Evolutionary conservation across 2,888 invertebrate species (phyloP), one percentile per base, ranked within the genome.

Genomic region (Agriopis leucophaearia): DNA sequence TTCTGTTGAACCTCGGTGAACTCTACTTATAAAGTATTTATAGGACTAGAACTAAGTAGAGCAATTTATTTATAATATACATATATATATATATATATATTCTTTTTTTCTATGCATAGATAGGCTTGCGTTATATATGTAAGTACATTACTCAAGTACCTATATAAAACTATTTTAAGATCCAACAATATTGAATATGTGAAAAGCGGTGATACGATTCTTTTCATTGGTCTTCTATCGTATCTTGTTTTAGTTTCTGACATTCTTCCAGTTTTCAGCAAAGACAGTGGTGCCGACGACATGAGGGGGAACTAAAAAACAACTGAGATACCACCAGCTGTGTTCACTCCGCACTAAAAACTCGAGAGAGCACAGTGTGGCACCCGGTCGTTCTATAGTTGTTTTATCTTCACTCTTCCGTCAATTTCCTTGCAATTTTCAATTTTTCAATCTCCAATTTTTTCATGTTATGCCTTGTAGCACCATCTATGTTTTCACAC

Each of bases 261-360:
- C 1, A 27, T 6, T 9, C 12, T 56, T 18, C 44, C 27, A 44
- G 35, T 13, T 57, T 27, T 16, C 51, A 4, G 5, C 40, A 38
- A 18, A 18, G 44, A 35, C 35, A 36, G 50, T 44, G 55, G 52
- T 61, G 51, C 38, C 44, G 45, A n/a, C 48, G 59, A 52, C 61
- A 76, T 71, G 86, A 75, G 82, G 87, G 82, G 84, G 89, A 88
- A 91, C 94, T 94, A 94, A 87, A 92, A 94, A 95, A 95, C 95
- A 94, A 97, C 97, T 98, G 98, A 98, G 98, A 98, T 98, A 98
- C 98, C 98, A 98, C 98, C 98, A 98, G 98, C 98, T 98, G 98
- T 98, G 98, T 98, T 98, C 98, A 98, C 98, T 97, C 85, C 95
- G 94, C 94, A 90, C 92, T 91, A 77, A 57, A 84, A 92, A 94